Evolutionary conservation across 1,140 invertebrate species (phyloP).

Genomic region (Marisa cornuarietis): DNA sequence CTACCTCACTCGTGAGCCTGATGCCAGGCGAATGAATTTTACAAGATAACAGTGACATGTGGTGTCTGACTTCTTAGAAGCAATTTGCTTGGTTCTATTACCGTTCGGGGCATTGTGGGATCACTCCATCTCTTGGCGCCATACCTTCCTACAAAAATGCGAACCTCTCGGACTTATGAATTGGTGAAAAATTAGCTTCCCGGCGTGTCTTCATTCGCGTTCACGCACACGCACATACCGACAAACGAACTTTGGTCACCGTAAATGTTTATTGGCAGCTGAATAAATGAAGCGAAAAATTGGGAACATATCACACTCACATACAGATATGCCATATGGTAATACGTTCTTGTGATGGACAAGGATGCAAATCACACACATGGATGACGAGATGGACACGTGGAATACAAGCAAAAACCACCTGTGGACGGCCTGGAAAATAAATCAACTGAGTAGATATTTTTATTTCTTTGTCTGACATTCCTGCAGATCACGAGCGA

Average conservation of each 20-base stretch:
- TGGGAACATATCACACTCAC: neutral
- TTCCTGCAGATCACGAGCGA: no score
- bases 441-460: no score
- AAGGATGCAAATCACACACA: neutral
- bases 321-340: neutral
- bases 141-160: no score
- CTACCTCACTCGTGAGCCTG: neutral
- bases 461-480: no score
- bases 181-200: neutral
- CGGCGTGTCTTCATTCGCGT: neutral
- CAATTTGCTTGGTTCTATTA: neutral
- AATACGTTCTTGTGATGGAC: neutral
- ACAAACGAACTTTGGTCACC: neutral
- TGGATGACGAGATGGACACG: neutral
- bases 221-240: neutral
- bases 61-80: no score
- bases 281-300: neutral
- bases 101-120: no score
- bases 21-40: no score
- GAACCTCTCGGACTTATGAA: no score
- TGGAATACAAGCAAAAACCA: no score
- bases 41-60: no score
- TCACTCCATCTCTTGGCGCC: no score
- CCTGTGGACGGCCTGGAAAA: no score
- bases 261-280: neutral